Evolutionary conservation across 2,113 vertebrate species (phyloP), one percentile per base, ranked within the genome.

Genomic region (Ahaetulla prasina): DNA sequence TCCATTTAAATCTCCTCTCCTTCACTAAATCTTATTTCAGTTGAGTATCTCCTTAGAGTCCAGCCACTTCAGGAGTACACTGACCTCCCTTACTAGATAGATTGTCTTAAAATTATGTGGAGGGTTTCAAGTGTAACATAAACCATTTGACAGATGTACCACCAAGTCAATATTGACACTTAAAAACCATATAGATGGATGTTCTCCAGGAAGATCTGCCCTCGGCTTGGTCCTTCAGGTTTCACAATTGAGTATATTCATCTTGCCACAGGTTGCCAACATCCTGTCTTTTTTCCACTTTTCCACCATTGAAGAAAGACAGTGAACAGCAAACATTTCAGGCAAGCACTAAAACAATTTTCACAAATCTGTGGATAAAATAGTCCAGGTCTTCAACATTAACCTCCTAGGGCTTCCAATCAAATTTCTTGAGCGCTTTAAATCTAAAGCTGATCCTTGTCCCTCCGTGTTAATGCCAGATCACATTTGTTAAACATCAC

Each of bases 401-500:
- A 27, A 89, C 8, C 57, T 20, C 23, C 30, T 3, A 25, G 0
- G 39, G 90, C 25, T 89, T 85, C 85, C 85, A 53, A 84, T 1
- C 85, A 87, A 90, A 93, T 93, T 30, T 43, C 53, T 90, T 74
- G 25, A 89, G 68, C 23, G 49, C 87, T 92, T 43, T 92, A 93
- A 85, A 89, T 50, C 3, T 35, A 27, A 87, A 84, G 30, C 63
- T 89, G 85, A 93, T 53, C 68, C 16, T 93, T 60, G 39, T 43
- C 53, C 43, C 39, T 91, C 52, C 80, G 52, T 87, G 92, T 50
- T 93, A 93, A 92, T 55, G 50, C 57, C 63, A 68, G 53, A 91
- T 39, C 50, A 93, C 57, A 93, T 92, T 94, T 92, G 92, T 8
- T 86, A 85, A 92, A 93, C 93, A 94, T 68, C 49, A 86, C 6